phyloP scores from a whole-genome alignment of 2,888 invertebrate species.

The Xanthorhoe spadicearia region DNA sequence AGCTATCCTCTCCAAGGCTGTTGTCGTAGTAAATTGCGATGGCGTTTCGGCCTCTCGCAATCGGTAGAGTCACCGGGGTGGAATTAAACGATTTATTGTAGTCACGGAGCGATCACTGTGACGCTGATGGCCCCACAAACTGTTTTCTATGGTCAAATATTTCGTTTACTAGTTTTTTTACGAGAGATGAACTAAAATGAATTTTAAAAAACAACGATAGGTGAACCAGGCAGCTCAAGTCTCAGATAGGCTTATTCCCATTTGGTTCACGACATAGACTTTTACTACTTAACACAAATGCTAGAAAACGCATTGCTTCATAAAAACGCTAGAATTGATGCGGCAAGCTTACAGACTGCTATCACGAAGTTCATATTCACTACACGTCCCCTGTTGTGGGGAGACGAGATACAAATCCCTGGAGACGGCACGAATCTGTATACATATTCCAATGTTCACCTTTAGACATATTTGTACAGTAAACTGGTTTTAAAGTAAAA shows the following conservation, averaged over 20 bases:
- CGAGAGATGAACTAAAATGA: background rate
- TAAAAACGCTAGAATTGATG: slow-evolving; percentile 14
- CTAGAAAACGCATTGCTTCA: too few species aligned
- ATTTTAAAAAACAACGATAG: background rate
- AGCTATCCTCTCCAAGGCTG: slow-evolving; percentile 1
- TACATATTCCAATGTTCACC: slow-evolving; percentile 41
- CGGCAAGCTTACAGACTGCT: slow-evolving; percentile 44
- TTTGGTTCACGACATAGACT: too few species aligned
- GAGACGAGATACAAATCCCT: slow-evolving; percentile 79
- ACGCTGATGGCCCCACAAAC: slow-evolving; percentile 50
- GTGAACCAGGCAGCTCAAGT: too few species aligned
- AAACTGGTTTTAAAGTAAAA: slow-evolving; percentile 9
- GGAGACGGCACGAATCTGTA: slow-evolving; percentile 73
- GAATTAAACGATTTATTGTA: slow-evolving; percentile 82
- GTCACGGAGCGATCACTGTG: slow-evolving; percentile 70
- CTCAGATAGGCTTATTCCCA: too few species aligned
- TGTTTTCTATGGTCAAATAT: slow-evolving; percentile 56
- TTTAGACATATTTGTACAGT: slow-evolving; percentile 37
- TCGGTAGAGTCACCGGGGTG: slow-evolving; percentile 75
- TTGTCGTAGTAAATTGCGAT: slow-evolving; percentile 71
- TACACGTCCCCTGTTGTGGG: slow-evolving; percentile 74
- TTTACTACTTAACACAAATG: too few species aligned
- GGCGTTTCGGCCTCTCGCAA: slow-evolving; percentile 72
- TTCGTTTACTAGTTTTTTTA: slow-evolving; percentile 47
- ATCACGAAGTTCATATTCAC: slow-evolving; percentile 64